These are phyloP conservation scores for Leptinotarsa tumamoca DNA, from an alignment of 2,888 invertebrate species.

Conservation along the genomic window DNA sequence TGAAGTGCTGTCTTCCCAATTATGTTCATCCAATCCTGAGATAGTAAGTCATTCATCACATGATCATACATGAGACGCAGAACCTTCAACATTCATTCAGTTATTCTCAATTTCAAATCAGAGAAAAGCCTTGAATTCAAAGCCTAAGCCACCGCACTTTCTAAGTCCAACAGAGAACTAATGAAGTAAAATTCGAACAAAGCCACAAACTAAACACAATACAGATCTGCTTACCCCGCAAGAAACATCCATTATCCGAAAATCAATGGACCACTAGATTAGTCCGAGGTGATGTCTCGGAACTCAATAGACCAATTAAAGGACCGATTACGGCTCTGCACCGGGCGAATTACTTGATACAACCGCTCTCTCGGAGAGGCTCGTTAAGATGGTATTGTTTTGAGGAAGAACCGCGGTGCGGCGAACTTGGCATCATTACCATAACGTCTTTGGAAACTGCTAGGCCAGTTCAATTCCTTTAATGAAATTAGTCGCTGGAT, in stretches of 20 bases:
- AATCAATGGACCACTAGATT: conserved; percentile 66
- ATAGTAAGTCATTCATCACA: too few species aligned
- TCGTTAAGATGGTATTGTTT: conserved; percentile 63
- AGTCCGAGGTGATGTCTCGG: conserved; percentile 63
- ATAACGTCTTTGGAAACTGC: conserved; percentile 53
- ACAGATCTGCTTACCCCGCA: conserved; percentile 64
- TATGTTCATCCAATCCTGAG: too few species aligned
- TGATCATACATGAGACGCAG: too few species aligned
- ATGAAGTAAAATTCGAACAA: conserved; percentile 63
- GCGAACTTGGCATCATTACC: conserved; percentile 55
- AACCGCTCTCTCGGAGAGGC: conserved; percentile 60
- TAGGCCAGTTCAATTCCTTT: conserved; percentile 29
- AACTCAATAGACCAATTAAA: conserved; percentile 65
- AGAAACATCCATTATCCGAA: conserved; percentile 65
- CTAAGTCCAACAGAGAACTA: conserved; percentile 45
- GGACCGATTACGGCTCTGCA: conserved; percentile 59
- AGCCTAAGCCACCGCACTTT: conserved; percentile 29
- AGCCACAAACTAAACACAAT: conserved; percentile 65
- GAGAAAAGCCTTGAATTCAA: background rate
- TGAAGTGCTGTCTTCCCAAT: too few species aligned
- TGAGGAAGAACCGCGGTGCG: conserved; percentile 44
- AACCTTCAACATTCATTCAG: too few species aligned
- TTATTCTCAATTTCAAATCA: background rate
- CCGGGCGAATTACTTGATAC: conserved; percentile 62
- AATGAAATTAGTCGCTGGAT: conserved; percentile 23